Base-by-base conservation (phyloP, 2,888 invertebrate species). In the Athripsodes cinereus region DNA sequence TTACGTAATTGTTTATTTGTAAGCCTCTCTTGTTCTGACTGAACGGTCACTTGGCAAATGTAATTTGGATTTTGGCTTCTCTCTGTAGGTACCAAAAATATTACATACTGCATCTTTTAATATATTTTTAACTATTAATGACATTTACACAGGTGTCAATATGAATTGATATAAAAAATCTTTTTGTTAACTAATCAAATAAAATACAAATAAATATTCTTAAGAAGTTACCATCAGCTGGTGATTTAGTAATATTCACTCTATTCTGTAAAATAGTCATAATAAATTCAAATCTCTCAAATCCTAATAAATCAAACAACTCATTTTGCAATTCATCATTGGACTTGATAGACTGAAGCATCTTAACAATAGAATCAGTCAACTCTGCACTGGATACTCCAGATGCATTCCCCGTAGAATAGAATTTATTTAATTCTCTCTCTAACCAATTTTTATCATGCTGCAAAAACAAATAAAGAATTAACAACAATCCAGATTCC, bases 231-330 rank as follows among this genome's bases (percentile, higher is more conserved):
- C 50, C 16, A 16, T 50, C 26, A 22, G 18, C 5, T 19, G 50
- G 5, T 22, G 50, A 21, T 56, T 34, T 40, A 19, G 74, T 52
- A 10, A 85, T 82, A 64, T 77, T 80, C 50, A 73, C 71, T 11
- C 91, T 78, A 65, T 88, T 83, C 53, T 82, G 76, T 22, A 92
- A 71, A 60, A 92, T 71, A 40, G 79, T 75, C 59, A 83, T 80
- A 22, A 90, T 87, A 58, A 92, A 78, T 68, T 91, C 90, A 70
- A 92, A 85, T 66, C 86, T 77, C 65, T 95, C 92, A 71, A 89
- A 93, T 0, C 97, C 97, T 21, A 95, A 78, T 2, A 96, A 74
- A 67, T 97, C 96, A 71, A 95, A 89, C 19, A 97, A 74, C 72
- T 91, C 90, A 68, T 87, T 88, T 70, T 92, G 87, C 61, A 92